Evolutionary conservation across 1,140 invertebrate species (phyloP).

Genomic region (Drosophila malerkotliana): DNA sequence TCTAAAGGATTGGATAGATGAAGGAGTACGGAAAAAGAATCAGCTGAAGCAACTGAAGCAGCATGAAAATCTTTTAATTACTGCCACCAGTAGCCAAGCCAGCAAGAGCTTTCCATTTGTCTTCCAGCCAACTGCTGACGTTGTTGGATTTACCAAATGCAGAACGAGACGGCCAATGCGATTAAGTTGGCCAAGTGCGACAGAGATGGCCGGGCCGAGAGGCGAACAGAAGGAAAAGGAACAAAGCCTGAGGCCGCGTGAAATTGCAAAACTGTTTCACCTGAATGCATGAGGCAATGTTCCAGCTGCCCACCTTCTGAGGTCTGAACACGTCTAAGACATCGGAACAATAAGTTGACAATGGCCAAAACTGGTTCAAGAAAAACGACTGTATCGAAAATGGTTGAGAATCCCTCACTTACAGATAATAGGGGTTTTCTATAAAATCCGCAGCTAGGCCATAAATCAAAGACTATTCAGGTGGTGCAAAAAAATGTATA

Average conservation of each 20-base stretch:
- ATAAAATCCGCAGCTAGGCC: not conserved
- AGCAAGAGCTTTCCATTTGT: constrained; percentile 66
- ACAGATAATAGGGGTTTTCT: not conserved
- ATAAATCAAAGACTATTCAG: not conserved
- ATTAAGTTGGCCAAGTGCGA: constrained; percentile 17
- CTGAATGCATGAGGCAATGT: constrained; percentile 59
- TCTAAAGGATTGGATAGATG: constrained; percentile 20
- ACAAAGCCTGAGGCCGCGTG: constrained; percentile 58
- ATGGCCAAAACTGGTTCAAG: constrained; percentile 2
- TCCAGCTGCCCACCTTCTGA: constrained; percentile 35
- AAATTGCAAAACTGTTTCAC: constrained; percentile 80
- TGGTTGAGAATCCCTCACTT: not conserved
- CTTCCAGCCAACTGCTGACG: constrained; percentile 59
- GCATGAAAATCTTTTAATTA: constrained; percentile 79
- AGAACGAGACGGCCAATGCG: constrained; percentile 20
- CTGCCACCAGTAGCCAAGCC: constrained; percentile 62
- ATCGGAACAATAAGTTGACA: constrained; percentile 16
- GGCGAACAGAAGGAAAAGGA: not conserved
- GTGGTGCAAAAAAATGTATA: too few relatives aligned
- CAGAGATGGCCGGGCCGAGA: not conserved
- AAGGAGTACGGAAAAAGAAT: constrained; percentile 38
- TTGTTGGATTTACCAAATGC: constrained; percentile 27
- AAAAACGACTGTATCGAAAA: not conserved
- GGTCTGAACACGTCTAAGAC: constrained; percentile 16
- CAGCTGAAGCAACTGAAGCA: constrained; percentile 19